Conservation (phyloP, 64 coral and sea anemone genomes). For the Pocillopora verrucosa region DNA sequence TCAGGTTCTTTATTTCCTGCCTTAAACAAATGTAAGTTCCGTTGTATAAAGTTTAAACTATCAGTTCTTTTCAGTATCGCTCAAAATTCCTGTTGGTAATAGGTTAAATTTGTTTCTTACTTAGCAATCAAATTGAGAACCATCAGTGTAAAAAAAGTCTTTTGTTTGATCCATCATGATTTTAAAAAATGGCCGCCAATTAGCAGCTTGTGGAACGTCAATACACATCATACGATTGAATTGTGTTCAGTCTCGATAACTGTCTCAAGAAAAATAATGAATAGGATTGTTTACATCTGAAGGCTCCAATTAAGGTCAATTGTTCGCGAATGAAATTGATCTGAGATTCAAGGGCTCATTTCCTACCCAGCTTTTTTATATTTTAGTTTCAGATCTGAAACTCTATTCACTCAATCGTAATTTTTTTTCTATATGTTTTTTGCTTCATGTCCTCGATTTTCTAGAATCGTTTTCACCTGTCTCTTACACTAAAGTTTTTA, state of each 20-base stretch:
- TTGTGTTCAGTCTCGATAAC: not conserved
- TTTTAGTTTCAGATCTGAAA: too few species aligned
- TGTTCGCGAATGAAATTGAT: not conserved
- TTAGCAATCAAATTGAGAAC: not conserved
- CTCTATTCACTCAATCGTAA: too few species aligned
- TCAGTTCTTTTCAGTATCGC: too few species aligned
- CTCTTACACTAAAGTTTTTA: too few species aligned
- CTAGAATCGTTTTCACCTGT: too few species aligned
- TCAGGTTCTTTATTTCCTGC: too few species aligned
- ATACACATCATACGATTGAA: not conserved
- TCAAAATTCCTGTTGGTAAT: not conserved
- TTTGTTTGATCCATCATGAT: not conserved
- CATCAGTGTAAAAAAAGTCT: not conserved
- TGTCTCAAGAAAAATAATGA: not conserved
- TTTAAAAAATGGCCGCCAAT: not conserved
- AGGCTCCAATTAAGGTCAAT: not conserved
- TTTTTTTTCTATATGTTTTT: too few species aligned
- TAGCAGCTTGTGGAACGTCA: not conserved
- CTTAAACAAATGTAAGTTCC: too few species aligned
- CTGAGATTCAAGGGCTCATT: not conserved
- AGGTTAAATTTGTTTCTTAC: not conserved
- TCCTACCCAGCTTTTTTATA: too few species aligned
- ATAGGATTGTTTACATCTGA: not conserved
- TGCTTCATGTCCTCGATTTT: too few species aligned
- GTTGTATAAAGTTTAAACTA: too few species aligned